phyloP scores from a whole-genome alignment of 2,113 vertebrate species.

The Candoia aspera region DNA sequence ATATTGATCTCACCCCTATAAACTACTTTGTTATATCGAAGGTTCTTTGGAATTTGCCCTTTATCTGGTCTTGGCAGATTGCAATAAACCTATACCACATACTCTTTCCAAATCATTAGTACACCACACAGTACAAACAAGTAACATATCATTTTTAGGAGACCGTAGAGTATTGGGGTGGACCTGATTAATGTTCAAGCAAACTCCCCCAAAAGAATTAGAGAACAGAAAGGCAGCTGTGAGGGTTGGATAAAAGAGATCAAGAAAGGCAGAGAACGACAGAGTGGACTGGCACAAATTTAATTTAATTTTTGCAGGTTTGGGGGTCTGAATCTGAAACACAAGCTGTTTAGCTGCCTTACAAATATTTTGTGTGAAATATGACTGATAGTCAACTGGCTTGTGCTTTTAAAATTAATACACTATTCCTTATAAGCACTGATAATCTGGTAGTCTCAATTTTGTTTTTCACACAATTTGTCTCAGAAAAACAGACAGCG shows the following conservation, averaged over 20 bases:
- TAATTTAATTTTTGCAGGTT: slow-evolving; percentile 40
- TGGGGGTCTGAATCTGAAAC: slow-evolving; percentile 39
- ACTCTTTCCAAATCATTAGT: not conserved
- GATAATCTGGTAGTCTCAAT: not conserved
- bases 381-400: slow-evolving; percentile 11
- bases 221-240: not conserved
- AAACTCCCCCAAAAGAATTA: slow-evolving; percentile 34
- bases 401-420: slow-evolving; percentile 20
- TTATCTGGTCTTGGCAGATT: not conserved
- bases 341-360: slow-evolving; percentile 33
- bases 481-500: not conserved
- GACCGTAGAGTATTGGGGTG: not conserved
- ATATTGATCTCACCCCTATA: not conserved
- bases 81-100: not conserved
- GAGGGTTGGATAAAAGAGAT: slow-evolving; percentile 27
- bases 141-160: not conserved
- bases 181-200: not conserved
- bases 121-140: not conserved
- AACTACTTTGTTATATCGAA: not conserved
- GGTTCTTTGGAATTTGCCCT: not conserved
- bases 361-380: slow-evolving; percentile 11
- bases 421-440: slow-evolving; percentile 20
- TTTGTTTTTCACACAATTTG: not conserved
- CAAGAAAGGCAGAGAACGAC: slow-evolving; percentile 29
- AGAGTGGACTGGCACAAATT: not conserved